Conservation (phyloP, 2,888 invertebrate genomes). For the Seladonia tumulorum region DNA sequence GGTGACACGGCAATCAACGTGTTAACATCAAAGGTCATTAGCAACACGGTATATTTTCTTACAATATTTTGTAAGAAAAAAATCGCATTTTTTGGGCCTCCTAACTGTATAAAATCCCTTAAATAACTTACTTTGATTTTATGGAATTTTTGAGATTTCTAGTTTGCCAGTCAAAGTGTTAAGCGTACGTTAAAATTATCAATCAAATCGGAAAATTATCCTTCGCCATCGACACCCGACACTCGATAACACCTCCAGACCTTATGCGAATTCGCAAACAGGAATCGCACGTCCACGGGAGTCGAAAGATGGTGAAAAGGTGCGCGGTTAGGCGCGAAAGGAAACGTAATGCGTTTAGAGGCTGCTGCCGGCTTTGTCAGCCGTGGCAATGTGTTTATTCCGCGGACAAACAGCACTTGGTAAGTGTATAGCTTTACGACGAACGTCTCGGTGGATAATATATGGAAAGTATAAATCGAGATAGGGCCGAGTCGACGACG, state of each 20-base stretch:
- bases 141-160: too few relatives aligned
- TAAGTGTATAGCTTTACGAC: slow-evolving; percentile 68
- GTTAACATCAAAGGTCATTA: too few relatives aligned
- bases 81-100: too few relatives aligned
- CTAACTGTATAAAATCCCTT: too few relatives aligned
- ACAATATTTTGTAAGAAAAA: too few relatives aligned
- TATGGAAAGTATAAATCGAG: slow-evolving; percentile 70
- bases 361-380: slow-evolving; percentile 65
- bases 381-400: slow-evolving; percentile 68
- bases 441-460: slow-evolving; percentile 62
- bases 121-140: too few relatives aligned
- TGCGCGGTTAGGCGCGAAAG: slow-evolving; percentile 47
- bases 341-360: slow-evolving; percentile 61
- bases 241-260: background rate
- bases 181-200: too few relatives aligned
- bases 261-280: slow-evolving; percentile 5
- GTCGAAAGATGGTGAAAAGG: slow-evolving; percentile 36
- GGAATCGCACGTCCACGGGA: background rate
- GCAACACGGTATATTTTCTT: too few relatives aligned
- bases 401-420: slow-evolving; percentile 49
- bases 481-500: slow-evolving; percentile 52
- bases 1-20: too few relatives aligned
- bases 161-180: too few relatives aligned
- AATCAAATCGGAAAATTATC: background rate
- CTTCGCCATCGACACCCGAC: background rate